These are phyloP conservation scores for Benthochromis sp. DNA, from an alignment of 2,113 vertebrate genomes.

Conservation along the genomic window DNA sequence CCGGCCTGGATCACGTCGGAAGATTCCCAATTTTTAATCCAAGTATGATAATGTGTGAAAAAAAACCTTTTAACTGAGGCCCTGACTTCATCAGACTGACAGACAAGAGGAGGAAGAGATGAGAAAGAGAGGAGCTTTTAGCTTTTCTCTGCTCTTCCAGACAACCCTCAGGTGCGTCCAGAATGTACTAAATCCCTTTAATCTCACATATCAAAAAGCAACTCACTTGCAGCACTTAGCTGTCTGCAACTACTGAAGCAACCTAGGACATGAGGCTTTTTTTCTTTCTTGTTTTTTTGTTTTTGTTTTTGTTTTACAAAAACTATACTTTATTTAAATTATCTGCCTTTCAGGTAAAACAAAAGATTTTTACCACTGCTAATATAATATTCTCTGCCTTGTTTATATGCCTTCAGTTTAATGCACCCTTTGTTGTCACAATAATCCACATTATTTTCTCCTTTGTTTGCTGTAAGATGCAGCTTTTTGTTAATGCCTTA, in stretches of 20 bases:
- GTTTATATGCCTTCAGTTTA: neutral
- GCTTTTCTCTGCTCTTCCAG: constrained; percentile 27
- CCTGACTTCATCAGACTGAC: constrained; percentile 70
- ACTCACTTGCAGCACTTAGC: constrained; percentile 47
- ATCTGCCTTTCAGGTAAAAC: neutral
- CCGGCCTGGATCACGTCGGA: neutral
- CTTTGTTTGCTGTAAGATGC: neutral
- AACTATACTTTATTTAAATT: neutral
- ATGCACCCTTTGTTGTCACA: neutral
- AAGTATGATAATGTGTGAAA: constrained; percentile 64
- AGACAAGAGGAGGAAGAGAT: neutral
- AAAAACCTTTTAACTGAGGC: constrained; percentile 69
- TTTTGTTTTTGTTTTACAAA: neutral
- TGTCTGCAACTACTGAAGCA: constrained; percentile 31
- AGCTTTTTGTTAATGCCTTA: neutral
- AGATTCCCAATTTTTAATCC: neutral
- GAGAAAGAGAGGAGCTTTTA: constrained; percentile 33
- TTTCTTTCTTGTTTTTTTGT: neutral
- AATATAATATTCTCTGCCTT: neutral
- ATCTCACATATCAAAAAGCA: constrained; percentile 65
- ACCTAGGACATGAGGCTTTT: neutral
- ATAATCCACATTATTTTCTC: neutral
- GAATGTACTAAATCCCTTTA: constrained; percentile 62
- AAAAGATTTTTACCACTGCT: neutral
- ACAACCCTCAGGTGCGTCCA: constrained; percentile 44